Evolutionary conservation across 2,113 vertebrate species (phyloP), one percentile per base, ranked within the genome.

Genomic region (Pitta sordida): DNA sequence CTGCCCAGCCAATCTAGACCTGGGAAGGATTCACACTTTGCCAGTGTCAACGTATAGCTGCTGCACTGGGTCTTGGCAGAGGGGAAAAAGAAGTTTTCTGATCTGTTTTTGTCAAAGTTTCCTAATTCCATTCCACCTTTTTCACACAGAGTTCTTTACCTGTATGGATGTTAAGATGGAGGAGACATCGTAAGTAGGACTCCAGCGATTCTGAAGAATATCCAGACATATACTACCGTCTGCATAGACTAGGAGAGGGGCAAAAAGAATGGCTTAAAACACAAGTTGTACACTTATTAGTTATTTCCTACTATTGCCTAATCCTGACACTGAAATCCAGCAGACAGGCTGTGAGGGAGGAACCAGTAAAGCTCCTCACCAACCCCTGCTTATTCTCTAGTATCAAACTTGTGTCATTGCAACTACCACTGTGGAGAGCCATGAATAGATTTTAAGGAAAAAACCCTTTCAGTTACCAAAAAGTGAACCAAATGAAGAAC

Each of bases 171-270:
- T 99, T 99, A 99, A 97, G 98, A 99, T 99, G 96, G 99, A 99
- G 88, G 99, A 99, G 59, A 99, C 99, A 97, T 99, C 99, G 18
- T 99, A 99, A 83, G 99, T 99, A 88, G 99, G 99, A 98, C 99
- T 99, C 99, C 99, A 99, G 43, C 99, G 99, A 95, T 99, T 99
- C 96, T 99, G 99, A 98, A 99, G 99, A 96, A 99, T 99, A 97
- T 99, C 99, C 99, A 99, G 98, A 98, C 99, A 99, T 99, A 99
- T 99, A 98, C 99, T 99, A 95, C 99, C 99, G 24, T 99, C 99
- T 97, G 99, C 99, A 95, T 99, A 99, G 93, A 99, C 99, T 99
- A 93, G 81, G 91, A 97, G 94, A 91, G 80, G 73, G 51, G 80
- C 34, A 89, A 75, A 70, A 92, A 89, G 43, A 87, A 30, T 6